These are phyloP conservation scores for Oncorhynchus kisutch DNA, from an alignment of 2,113 vertebrate species.

Conservation along the genomic window DNA sequence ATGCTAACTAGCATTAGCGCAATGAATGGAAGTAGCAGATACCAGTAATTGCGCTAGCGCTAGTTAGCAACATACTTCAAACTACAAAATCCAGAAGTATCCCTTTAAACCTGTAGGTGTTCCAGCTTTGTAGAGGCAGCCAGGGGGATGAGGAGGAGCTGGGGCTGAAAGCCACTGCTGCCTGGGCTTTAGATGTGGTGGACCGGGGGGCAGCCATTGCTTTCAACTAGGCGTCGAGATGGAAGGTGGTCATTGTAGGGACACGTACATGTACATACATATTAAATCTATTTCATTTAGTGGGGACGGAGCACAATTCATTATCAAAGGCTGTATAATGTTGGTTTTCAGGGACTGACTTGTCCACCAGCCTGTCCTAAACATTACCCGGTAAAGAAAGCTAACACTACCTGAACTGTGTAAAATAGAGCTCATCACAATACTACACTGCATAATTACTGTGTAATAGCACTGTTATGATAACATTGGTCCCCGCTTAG, in stretches of 20 bases:
- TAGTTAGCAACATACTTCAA: no score
- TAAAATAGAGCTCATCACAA: conserved; percentile 4
- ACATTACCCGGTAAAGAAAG: conserved; percentile 3
- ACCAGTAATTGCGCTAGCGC: not conserved
- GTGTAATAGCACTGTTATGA: conserved; percentile 29
- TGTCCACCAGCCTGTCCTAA: not conserved
- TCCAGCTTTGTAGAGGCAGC: not conserved
- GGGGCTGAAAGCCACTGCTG: not conserved
- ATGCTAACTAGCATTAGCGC: conserved; percentile 46
- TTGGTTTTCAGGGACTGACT: conserved; percentile 3
- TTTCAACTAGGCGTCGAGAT: not conserved
- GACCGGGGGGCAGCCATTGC: not conserved
- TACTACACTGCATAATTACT: conserved; percentile 16
- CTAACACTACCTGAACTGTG: conserved; percentile 1
- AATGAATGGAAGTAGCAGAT: conserved; percentile 12
- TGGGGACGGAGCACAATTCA: not conserved
- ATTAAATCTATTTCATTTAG: not conserved
- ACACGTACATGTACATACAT: not conserved
- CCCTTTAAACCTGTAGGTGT: conserved; percentile 27
- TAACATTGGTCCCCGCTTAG: conserved; percentile 38
- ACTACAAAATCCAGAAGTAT: no score
- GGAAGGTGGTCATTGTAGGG: not conserved
- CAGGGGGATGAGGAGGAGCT: not conserved
- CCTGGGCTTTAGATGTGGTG: not conserved
- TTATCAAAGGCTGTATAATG: not conserved